Percentiles rank a stretch among this genome's conserved stretches.
phyloP scores from a whole-genome alignment of 2,888 invertebrate genomes.

The Amiota communis region DNA sequence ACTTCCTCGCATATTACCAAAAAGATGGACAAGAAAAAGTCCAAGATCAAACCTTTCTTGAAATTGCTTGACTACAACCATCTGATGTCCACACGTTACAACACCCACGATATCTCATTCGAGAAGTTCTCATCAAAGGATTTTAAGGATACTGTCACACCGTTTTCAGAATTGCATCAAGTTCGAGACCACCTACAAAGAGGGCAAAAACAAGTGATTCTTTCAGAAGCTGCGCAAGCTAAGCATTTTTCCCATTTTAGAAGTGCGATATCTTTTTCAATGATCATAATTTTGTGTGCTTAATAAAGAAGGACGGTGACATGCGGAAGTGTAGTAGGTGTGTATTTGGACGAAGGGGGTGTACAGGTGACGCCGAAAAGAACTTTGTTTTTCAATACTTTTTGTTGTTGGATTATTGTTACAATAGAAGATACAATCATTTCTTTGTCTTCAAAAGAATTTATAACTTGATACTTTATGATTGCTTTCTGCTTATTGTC shows the following conservation, averaged over 20 bases:
- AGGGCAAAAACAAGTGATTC: slow-evolving; percentile 99
- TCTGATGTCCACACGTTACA: slow-evolving; percentile 94
- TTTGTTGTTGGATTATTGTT: too few relatives aligned
- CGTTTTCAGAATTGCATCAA: slow-evolving; percentile 95
- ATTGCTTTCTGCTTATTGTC: too few relatives aligned
- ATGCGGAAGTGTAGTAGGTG: not conserved
- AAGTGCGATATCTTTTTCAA: slow-evolving; percentile 22
- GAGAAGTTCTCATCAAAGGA: slow-evolving; percentile 88
- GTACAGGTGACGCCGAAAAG: slow-evolving; percentile 36
- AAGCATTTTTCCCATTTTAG: slow-evolving; percentile 74
- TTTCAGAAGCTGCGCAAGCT: slow-evolving; percentile 99
- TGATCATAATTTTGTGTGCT: slow-evolving; percentile 29
- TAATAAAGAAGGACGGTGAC: not conserved
- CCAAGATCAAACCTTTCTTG: slow-evolving; percentile 98
- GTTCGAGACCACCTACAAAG: slow-evolving; percentile 98
- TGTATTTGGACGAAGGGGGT: slow-evolving; percentile 1
- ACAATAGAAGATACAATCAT: too few relatives aligned
- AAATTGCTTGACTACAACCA: slow-evolving; percentile 94
- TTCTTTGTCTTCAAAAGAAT: too few relatives aligned
- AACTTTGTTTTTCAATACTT: not conserved
- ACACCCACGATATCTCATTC: slow-evolving; percentile 92
- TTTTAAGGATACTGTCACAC: slow-evolving; percentile 94
- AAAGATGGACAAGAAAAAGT: slow-evolving; percentile 96
- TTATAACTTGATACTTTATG: too few relatives aligned
- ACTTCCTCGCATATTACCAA: too few relatives aligned